Percentiles rank a stretch among this genome's conserved stretches.
Conservation (phyloP, 2,113 vertebrate species). For the Centropus bengalensis region DNA sequence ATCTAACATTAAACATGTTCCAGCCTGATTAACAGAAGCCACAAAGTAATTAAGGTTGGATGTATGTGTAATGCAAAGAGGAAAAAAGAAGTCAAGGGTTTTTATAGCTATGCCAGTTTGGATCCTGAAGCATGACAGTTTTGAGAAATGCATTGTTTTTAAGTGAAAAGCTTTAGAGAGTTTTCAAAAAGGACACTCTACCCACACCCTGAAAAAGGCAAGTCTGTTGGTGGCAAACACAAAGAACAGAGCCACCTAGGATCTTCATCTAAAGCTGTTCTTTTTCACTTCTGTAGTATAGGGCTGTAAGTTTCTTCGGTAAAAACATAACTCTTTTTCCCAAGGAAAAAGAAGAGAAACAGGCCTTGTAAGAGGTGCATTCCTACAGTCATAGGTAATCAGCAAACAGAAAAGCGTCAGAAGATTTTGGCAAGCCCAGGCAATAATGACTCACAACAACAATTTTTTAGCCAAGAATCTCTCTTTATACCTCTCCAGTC, state of each 20-base stretch:
- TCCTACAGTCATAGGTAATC: constrained; percentile 28
- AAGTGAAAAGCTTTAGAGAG: background rate
- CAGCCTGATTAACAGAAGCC: background rate
- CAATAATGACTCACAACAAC: constrained; percentile 17
- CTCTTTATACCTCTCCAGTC: background rate
- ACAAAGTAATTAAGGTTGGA: background rate
- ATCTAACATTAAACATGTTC: background rate
- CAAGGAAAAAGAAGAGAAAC: background rate
- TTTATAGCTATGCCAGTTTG: background rate
- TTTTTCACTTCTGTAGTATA: background rate
- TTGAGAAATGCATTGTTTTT: background rate
- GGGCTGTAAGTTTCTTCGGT: background rate
- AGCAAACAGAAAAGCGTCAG: constrained; percentile 33
- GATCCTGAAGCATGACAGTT: background rate
- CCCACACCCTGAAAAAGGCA: background rate
- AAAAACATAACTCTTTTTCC: background rate
- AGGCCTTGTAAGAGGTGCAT: background rate
- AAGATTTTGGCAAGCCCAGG: constrained; percentile 1
- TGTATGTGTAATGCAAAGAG: background rate
- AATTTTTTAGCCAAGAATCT: background rate
- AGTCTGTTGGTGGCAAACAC: background rate
- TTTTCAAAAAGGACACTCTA: background rate
- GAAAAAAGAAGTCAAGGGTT: background rate
- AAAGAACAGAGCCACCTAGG: background rate
- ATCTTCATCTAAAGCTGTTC: background rate